Conservation (phyloP, 2,113 vertebrate genomes). For the Argyrosomus japonicus region DNA sequence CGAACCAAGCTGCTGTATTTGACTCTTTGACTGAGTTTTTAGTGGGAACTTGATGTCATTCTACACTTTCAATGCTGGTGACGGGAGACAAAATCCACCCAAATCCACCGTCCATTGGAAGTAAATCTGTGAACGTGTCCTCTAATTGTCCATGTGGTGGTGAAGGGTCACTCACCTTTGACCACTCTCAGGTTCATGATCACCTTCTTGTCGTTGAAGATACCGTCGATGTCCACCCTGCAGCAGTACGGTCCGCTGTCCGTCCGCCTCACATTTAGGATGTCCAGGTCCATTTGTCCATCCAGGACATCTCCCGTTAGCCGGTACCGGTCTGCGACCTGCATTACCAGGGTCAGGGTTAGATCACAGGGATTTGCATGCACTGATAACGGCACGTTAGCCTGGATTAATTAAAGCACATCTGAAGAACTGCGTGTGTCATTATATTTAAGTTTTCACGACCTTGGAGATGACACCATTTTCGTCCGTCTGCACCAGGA, state of each 20-base stretch:
- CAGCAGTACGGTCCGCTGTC: constrained; percentile 86
- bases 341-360: not conserved
- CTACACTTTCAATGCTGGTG: too few species aligned
- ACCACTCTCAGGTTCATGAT: constrained; percentile 82
- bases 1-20: too few species aligned
- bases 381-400: too few species aligned
- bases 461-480: constrained; percentile 80
- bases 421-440: too few species aligned
- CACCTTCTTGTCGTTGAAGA: constrained; percentile 86
- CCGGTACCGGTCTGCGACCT: constrained; percentile 79
- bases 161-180: constrained; percentile 69
- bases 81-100: too few species aligned
- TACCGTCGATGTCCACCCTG: constrained; percentile 82
- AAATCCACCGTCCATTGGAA: too few species aligned
- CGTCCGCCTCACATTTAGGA: constrained; percentile 69
- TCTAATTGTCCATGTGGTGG: not conserved
- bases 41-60: too few species aligned
- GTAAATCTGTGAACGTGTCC: not conserved
- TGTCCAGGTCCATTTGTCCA: constrained; percentile 84
- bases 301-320: constrained; percentile 81
- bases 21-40: too few species aligned
- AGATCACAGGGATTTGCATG: too few species aligned
- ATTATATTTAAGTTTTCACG: too few species aligned
- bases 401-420: too few species aligned
- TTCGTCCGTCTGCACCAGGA: constrained; percentile 83